Percentiles rank a stretch among this genome's conserved stretches.
phyloP scores from a whole-genome alignment of 2,113 vertebrate species.

The Condylura cristata region DNA sequence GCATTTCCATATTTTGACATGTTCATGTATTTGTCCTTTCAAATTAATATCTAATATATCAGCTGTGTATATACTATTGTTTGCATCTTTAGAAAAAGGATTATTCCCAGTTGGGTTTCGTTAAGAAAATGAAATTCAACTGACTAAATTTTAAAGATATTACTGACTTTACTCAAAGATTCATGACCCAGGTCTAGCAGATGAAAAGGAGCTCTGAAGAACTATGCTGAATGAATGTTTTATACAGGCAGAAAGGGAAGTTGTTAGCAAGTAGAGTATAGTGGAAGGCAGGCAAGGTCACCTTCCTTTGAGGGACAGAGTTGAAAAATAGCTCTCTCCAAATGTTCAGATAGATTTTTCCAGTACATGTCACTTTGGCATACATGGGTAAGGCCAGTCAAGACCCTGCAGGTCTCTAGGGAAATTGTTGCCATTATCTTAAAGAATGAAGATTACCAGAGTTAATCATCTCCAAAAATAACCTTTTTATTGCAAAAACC shows the following conservation, averaged over 20 bases:
- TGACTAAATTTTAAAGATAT: neutral
- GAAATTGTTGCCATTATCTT: too few species aligned
- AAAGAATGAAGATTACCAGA: too few species aligned
- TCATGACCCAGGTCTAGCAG: neutral
- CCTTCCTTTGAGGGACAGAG: neutral
- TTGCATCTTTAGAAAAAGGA: constrained; percentile 40
- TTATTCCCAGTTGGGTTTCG: neutral
- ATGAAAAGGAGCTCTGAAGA: neutral
- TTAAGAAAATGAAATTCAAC: neutral
- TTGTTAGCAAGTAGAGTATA: neutral
- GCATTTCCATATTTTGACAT: neutral
- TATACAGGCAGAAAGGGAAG: neutral
- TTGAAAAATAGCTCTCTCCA: neutral
- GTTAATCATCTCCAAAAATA: too few species aligned
- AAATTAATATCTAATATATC: constrained; percentile 22
- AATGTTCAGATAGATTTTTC: neutral
- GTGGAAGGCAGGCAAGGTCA: neutral
- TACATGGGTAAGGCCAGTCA: too few species aligned
- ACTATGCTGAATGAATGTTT: neutral
- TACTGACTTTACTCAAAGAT: too few species aligned
- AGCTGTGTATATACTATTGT: neutral
- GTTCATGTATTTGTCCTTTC: neutral
- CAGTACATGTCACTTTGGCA: too few species aligned
- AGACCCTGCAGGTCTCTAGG: too few species aligned
- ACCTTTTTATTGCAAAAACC: too few species aligned